Evolutionary conservation across 2,113 vertebrate species (phyloP).

Genomic region (Chaetura pelagica): DNA sequence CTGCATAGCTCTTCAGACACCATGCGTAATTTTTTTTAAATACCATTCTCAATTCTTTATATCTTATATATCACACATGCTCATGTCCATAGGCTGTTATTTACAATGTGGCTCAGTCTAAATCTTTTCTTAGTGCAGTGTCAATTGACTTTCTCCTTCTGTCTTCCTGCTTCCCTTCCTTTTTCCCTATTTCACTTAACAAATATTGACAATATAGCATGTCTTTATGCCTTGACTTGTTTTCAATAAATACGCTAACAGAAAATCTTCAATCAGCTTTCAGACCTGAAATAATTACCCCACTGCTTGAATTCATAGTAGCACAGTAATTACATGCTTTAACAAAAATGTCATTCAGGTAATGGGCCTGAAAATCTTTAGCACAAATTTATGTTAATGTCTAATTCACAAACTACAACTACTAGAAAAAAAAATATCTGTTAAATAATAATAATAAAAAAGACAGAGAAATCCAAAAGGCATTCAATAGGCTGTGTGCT

Average conservation of each 20-base stretch:
- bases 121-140: not conserved
- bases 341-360: not conserved
- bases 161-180: not conserved
- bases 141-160: not conserved
- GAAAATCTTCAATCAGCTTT: not conserved
- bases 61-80: accelerated
- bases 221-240: not conserved
- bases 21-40: not conserved
- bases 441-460: not conserved
- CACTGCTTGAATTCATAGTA: not conserved
- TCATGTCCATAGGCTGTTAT: not conserved
- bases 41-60: not conserved
- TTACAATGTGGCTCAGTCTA: not conserved
- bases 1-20: not conserved
- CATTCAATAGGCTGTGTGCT: not conserved
- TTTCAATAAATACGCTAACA: not conserved
- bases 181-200: not conserved
- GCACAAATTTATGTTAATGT: not conserved
- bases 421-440: not conserved
- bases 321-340: not conserved
- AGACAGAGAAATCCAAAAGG: not conserved
- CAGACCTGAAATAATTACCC: not conserved
- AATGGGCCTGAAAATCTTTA: not conserved
- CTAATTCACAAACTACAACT: not conserved
- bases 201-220: not conserved